These are phyloP conservation scores for Archips crataeganus DNA, from an alignment of 2,888 invertebrate genomes.

Conservation along the genomic window DNA sequence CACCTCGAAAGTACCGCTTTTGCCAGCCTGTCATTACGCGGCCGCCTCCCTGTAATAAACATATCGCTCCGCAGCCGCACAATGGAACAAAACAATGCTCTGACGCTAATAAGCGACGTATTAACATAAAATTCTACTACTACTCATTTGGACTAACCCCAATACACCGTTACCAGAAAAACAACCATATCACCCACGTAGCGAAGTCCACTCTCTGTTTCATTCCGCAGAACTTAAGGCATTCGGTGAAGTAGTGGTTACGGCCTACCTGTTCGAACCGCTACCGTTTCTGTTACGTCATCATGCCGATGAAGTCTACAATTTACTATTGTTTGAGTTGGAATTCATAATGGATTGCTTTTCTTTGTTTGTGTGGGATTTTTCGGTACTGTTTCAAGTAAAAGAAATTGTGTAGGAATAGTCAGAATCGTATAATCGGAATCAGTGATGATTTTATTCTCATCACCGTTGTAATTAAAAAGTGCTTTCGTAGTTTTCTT, in stretches of 20 bases:
- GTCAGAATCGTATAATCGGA: neutral
- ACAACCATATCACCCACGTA: constrained; percentile 3
- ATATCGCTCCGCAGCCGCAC: constrained; percentile 71
- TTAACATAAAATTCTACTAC: constrained; percentile 10
- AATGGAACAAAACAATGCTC: constrained; percentile 51
- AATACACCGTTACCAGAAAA: neutral
- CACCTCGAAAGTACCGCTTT: constrained; percentile 36
- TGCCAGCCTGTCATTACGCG: constrained; percentile 51
- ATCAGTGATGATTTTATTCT: neutral
- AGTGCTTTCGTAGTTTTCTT: no score
- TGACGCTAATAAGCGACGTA: constrained; percentile 57
- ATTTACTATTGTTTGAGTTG: constrained; percentile 37
- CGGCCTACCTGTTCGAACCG: constrained; percentile 31
- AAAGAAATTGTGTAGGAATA: neutral
- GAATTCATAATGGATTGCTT: constrained; percentile 19
- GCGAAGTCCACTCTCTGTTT: neutral
- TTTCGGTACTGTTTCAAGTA: neutral
- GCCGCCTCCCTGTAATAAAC: constrained; percentile 66
- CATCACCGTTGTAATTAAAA: no score
- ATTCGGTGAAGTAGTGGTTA: neutral
- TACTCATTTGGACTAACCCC: constrained; percentile 14
- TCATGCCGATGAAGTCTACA: constrained; percentile 35
- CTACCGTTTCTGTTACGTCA: constrained; percentile 42
- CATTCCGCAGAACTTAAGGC: neutral
- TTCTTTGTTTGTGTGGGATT: constrained; percentile 20